Conservation (phyloP, 2,888 invertebrate species). For the Disparrhopalites patrizii region DNA sequence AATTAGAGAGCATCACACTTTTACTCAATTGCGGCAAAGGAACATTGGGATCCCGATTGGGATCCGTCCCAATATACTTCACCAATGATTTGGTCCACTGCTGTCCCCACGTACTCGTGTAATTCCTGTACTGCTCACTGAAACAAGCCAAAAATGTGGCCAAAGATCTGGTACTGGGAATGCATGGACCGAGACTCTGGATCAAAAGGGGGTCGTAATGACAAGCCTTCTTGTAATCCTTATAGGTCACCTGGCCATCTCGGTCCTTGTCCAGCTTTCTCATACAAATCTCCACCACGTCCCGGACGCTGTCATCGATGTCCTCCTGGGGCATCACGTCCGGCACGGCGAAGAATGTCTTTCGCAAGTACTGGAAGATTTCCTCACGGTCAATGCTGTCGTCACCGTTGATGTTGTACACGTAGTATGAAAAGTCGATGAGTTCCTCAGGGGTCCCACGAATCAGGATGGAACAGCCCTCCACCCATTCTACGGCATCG, state of each 20-base stretch:
- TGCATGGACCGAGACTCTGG: constrained; percentile 36
- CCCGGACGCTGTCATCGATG: constrained; percentile 37
- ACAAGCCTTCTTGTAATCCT: constrained; percentile 35
- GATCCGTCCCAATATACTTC: no score
- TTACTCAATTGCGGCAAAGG: no score
- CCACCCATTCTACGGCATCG: constrained; percentile 29
- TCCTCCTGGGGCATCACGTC: constrained; percentile 36
- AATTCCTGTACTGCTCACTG: constrained; percentile 35
- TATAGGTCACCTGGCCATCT: constrained; percentile 35
- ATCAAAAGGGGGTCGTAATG: constrained; percentile 31
- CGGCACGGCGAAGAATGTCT: constrained; percentile 32
- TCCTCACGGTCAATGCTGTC: constrained; percentile 34
- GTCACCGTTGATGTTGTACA: constrained; percentile 38
- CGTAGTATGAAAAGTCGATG: constrained; percentile 27
- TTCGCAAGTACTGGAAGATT: constrained; percentile 35
- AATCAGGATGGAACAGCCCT: constrained; percentile 34
- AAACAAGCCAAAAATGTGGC: constrained; percentile 39
- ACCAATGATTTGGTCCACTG: neutral
- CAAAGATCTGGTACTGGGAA: constrained; percentile 29
- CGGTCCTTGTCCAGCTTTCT: constrained; percentile 30
- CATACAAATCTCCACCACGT: constrained; percentile 38
- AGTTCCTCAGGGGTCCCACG: constrained; percentile 34
- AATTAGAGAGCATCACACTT: no score
- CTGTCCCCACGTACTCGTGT: neutral
- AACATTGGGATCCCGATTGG: no score